Conservation (phyloP, 2,113 vertebrate species). For the Gymnobelideus leadbeateri region DNA sequence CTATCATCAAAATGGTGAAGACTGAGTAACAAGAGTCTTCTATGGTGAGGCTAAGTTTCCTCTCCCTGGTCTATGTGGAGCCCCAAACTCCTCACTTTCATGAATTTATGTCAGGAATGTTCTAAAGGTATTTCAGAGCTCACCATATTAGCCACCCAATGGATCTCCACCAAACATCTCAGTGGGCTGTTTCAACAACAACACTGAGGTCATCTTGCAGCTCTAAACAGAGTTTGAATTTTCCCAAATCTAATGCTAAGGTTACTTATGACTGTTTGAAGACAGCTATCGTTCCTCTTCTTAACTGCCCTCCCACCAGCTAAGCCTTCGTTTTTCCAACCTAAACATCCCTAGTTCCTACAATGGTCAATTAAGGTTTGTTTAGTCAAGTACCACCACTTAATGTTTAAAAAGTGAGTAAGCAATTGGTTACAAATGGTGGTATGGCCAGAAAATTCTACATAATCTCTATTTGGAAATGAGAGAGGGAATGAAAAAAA, state of each 20-base stretch:
- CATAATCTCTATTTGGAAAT: no score
- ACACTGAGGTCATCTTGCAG: conserved; percentile 1
- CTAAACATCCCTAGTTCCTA: no score
- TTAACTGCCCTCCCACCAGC: no score
- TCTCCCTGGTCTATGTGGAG: not conserved
- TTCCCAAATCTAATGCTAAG: conserved; percentile 34
- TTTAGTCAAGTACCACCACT: not conserved
- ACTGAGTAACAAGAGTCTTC: conserved; percentile 3
- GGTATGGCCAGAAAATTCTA: no score
- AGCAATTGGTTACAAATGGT: not conserved
- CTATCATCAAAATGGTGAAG: not conserved
- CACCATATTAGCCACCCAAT: conserved; percentile 40
- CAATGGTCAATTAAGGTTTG: conserved; percentile 5
- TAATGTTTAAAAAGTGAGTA: not conserved
- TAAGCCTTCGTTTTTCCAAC: no score
- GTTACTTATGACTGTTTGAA: no score
- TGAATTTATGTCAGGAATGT: not conserved
- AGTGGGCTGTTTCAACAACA: not conserved
- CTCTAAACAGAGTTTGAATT: conserved; percentile 45
- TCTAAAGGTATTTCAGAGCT: conserved; percentile 17
- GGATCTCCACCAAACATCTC: conserved; percentile 40
- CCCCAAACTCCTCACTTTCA: conserved; percentile 15
- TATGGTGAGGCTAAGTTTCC: not conserved
- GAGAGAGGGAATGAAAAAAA: no score
- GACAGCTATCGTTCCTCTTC: no score